Percentiles rank a stretch among this genome's conserved stretches.
These are phyloP conservation scores for Lacerta agilis DNA, from an alignment of 2,797 vertebrate species.

Conservation along the genomic window DNA sequence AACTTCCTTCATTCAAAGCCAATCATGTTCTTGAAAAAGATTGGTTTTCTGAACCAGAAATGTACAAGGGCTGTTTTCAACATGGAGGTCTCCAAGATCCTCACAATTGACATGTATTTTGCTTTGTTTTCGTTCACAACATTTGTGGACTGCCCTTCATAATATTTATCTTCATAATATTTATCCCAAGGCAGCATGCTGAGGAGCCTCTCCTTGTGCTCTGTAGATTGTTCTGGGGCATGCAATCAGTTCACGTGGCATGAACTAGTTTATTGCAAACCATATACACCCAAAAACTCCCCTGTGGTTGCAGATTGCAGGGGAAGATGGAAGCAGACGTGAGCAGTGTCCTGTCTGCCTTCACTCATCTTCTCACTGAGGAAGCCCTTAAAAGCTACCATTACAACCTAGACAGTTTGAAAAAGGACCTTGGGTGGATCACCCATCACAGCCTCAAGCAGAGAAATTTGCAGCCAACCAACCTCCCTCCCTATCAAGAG, in stretches of 20 bases:
- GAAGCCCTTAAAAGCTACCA: background rate
- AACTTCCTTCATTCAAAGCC: background rate
- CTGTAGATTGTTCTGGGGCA: background rate
- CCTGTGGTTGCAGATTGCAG: background rate
- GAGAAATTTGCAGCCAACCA: background rate
- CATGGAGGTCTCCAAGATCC: background rate
- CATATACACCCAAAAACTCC: background rate
- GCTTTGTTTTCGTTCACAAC: background rate
- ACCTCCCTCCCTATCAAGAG: background rate
- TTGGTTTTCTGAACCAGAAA: too few species aligned
- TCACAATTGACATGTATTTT: background rate
- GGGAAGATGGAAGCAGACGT: background rate
- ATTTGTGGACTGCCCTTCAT: background rate
- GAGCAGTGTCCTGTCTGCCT: background rate
- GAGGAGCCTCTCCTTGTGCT: background rate
- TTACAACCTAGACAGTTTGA: background rate
- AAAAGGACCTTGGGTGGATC: background rate
- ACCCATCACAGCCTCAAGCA: background rate
- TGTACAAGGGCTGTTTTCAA: background rate
- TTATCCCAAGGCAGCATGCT: background rate
- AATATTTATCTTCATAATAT: background rate
- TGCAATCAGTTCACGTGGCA: background rate
- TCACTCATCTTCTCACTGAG: background rate
- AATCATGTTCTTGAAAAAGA: background rate
- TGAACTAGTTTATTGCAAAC: background rate